Base-by-base conservation (phyloP, 2,888 invertebrate species). In the Sinodicranocentrus sp. region DNA sequence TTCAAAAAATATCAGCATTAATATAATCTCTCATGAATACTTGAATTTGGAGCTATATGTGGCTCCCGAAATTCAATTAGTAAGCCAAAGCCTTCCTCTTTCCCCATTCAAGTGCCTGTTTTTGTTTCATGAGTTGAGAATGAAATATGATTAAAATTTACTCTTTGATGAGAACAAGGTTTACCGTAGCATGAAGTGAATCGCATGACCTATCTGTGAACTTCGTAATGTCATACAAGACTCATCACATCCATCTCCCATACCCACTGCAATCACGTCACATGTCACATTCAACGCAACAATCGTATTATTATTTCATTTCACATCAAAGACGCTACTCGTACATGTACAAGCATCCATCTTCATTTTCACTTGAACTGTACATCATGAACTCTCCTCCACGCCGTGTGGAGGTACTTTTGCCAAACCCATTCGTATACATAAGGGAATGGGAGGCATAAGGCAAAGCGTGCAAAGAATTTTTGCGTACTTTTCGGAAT, bases 191-290 rank as follows among this genome's bases (percentile, higher is more conserved):
- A 48, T 78, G 63, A 78, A 71, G 78, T 78, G 71, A 39, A 71
- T 63, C 61, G 39, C 19, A 71, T 78, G 78, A 78, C 78, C 78
- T 78, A 61, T 23, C 61, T 71, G 26, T 68, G 77, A 71, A 71
- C 71, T 71, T 25, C 57, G 48, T 15, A n/a, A 59, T 77, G 68
- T 44, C 77, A 57, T 57, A 68, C 65, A 17, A 25, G 61, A 61
- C 25, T 39, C 43, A 25, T 17, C 8, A 48, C 48, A 33, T 33
- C 48, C 13, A n/a, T 48, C 48, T 13, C 39, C 39, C 39, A 39
- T 39, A 5, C 39, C n/a, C 48, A 15, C 48, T 10, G n/a, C 13
- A 48, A 48, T 48, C 48, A 48, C 48, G n/a, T 48, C 48, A n/a
- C n/a, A 48, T n/a, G 48, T 48, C 48, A 48, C 10, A 48, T 39